Evolutionary conservation across 2,113 vertebrate genomes (phyloP), one percentile per base, ranked within the genome.

Genomic region (Daboia siamensis): DNA sequence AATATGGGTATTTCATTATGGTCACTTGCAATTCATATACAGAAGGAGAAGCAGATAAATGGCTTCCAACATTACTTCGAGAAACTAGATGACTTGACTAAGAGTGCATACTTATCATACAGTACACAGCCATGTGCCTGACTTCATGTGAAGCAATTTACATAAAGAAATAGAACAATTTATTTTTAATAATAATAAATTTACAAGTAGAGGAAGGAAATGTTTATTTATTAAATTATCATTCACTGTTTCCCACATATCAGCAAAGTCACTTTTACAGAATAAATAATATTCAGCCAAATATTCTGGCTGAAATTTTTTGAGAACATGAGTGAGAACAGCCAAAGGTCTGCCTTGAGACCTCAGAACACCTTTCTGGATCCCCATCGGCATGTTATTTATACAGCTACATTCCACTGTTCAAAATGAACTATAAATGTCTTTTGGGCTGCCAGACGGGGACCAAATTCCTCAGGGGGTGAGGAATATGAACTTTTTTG

Each of bases 361-460:
- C 84, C 92, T 91, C 90, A 94, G 95, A 92, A 91, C 93, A 95
- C 91, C 93, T 95, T 51, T 48, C 88, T 44, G 88, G 92, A 93
- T 57, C 90, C 23, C 86, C 54, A 48, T 6, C 69, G 52, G 93
- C 39, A 69, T 0, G 0, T 57, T 89, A 89, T 86, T 93, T 94
- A 90, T 59, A 90, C 33, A 90, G 88, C 4, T 1, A 44, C 23
- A 61, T 48, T 89, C 1, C 1, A 89, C 6, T 33, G 44, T 52
- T 74, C 54, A 48, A 57, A 88, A 17, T 91, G 87, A 24, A 89
- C 48, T 86, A 3, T 51, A 48, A 55, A 29, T 46, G 51, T 3
- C 59, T 29, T 64, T 17, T 20, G 12, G 13, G n/a, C 48, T 88
- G 17, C 48, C 29, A n/a, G 55, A 74, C 1, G 0, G 61, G 46